Conservation (phyloP, 2,888 invertebrate species). For the Osmoderma eremita region DNA sequence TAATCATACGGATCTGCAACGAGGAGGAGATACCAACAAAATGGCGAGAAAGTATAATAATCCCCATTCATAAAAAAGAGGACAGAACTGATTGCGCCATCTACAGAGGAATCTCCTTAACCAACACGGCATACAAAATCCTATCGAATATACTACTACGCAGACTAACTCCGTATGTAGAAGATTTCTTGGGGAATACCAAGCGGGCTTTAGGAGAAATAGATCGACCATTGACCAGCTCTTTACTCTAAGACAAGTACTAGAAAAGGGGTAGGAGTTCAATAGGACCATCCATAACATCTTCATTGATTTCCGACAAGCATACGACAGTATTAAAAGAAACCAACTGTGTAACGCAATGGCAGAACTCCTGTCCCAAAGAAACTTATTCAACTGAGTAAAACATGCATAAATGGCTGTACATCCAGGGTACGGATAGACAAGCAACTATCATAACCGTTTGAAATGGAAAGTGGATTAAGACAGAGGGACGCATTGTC, state of each 20-base stretch:
- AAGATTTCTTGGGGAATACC: conserved; percentile 1
- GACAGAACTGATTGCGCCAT: no score
- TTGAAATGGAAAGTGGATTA: neutral
- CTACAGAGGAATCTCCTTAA: no score
- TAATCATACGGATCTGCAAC: neutral
- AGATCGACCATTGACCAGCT: no score
- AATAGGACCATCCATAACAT: neutral
- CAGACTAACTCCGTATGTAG: no score
- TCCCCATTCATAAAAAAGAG: no score
- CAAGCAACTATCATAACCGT: neutral
- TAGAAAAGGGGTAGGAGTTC: neutral
- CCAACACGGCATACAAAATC: no score
- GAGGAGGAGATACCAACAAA: neutral
- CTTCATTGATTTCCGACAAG: no score
- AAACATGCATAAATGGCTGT: neutral
- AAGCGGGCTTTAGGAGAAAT: neutral
- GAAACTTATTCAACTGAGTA: neutral
- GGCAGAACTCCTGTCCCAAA: neutral
- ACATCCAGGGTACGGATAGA: neutral
- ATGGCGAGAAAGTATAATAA: conserved; percentile 3
- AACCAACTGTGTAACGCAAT: neutral
- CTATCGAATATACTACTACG: no score
- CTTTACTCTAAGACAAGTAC: neutral
- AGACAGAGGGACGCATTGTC: neutral
- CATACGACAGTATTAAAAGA: neutral